phyloP scores from a whole-genome alignment of 2,797 vertebrate genomes.

The Chaenodraco wilsoni region DNA sequence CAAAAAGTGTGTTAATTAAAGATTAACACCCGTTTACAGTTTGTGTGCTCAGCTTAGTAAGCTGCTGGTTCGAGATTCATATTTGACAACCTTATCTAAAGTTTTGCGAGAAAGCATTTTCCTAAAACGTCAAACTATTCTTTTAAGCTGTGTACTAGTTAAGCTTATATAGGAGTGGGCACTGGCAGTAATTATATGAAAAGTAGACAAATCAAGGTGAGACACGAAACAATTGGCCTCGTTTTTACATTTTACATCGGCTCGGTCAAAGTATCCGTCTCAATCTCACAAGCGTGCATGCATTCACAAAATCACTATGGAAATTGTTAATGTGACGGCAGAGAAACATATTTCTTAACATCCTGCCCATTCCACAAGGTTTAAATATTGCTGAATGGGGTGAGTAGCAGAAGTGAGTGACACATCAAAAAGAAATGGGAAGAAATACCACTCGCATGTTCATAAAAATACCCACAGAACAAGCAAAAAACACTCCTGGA shows the following conservation, averaged over 20 bases:
- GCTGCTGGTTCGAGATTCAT: constrained; percentile 1
- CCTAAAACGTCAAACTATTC: constrained; percentile 14
- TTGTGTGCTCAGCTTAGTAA: constrained; percentile 15
- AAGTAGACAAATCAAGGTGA: constrained; percentile 22
- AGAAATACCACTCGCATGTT: constrained; percentile 57
- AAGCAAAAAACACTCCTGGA: constrained; percentile 66
- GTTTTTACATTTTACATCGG: constrained; percentile 28
- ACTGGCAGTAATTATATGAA: constrained; percentile 34
- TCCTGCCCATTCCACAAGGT: constrained; percentile 41
- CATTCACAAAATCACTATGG: constrained; percentile 58
- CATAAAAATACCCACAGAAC: constrained; percentile 74
- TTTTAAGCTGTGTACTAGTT: constrained; percentile 26
- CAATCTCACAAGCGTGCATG: constrained; percentile 54
- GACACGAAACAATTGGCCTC: constrained; percentile 17
- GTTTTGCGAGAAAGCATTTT: constrained; percentile 10
- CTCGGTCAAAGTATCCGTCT: constrained; percentile 26
- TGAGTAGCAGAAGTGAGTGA: constrained; percentile 40
- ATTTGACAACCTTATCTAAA: constrained; percentile 6
- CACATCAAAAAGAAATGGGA: constrained; percentile 47
- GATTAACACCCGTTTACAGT: not conserved
- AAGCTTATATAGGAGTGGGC: constrained; percentile 4
- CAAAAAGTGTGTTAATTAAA: not conserved
- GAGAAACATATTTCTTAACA: constrained; percentile 46
- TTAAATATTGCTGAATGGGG: constrained; percentile 62
- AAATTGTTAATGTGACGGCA: constrained; percentile 44